Percentiles rank a stretch among this genome's conserved stretches.
phyloP scores from a whole-genome alignment of 2,797 vertebrate genomes.

The Acropternis orthonyx region DNA sequence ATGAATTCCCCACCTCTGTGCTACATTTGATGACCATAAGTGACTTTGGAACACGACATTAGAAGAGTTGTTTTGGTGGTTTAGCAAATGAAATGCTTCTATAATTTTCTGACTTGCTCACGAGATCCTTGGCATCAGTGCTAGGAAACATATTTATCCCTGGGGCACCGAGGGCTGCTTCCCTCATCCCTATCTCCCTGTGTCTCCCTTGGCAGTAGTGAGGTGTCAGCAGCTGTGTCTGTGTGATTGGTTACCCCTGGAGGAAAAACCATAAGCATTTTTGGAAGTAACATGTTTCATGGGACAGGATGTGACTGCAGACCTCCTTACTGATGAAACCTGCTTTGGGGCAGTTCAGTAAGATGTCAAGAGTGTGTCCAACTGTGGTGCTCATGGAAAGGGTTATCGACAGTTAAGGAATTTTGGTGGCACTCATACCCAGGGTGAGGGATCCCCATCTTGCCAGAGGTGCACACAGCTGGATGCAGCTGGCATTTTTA shows the following conservation, averaged over 20 bases:
- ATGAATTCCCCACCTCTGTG: neutral
- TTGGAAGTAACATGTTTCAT: neutral
- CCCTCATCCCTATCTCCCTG: neutral
- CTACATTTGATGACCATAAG: neutral
- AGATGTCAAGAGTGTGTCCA: neutral
- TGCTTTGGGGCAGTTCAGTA: neutral
- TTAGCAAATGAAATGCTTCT: neutral
- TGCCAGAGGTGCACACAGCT: neutral
- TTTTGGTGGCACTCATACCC: neutral
- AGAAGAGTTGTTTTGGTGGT: neutral
- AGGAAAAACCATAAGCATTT: neutral
- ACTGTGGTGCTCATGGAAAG: accelerated
- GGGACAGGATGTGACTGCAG: neutral
- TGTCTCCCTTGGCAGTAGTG: neutral
- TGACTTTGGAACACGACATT: neutral
- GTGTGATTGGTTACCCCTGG: neutral
- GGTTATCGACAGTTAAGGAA: neutral
- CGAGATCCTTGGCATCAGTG: neutral
- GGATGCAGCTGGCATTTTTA: neutral
- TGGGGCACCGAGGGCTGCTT: neutral
- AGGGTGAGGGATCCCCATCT: neutral
- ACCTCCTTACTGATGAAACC: neutral
- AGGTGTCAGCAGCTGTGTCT: neutral
- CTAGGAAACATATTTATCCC: neutral
- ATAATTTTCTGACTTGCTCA: neutral